Conservation (phyloP, 2,113 vertebrate genomes). For the Microcebus jonahi region DNA sequence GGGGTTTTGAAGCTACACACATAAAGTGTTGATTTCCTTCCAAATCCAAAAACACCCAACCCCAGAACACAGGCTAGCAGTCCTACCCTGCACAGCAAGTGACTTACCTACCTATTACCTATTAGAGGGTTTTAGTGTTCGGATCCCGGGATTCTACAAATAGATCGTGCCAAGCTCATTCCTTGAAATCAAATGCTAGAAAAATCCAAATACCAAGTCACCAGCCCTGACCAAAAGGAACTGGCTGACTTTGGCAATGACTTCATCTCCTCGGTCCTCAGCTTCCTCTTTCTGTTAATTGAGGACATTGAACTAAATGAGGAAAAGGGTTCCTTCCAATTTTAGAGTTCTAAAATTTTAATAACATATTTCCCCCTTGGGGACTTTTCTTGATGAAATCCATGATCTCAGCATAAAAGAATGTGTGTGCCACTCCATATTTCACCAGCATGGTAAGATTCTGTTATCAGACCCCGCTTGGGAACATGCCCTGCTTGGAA, state of each 20-base stretch:
- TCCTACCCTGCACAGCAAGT: too few species aligned
- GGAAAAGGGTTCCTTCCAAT: conserved; percentile 1
- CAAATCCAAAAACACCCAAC: neutral
- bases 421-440: neutral
- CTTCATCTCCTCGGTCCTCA: neutral
- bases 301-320: conserved; percentile 21
- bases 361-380: neutral
- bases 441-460: neutral
- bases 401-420: neutral
- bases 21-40: neutral
- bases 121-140: neutral
- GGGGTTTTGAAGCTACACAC: neutral
- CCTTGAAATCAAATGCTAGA: neutral
- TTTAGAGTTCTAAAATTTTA: conserved; percentile 47
- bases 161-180: fast-evolving
- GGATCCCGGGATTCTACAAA: neutral
- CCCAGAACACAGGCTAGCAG: neutral
- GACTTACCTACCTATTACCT: neutral
- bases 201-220: neutral
- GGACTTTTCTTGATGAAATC: conserved; percentile 48
- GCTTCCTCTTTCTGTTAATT: neutral
- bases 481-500: neutral
- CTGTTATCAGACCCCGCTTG: neutral
- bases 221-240: neutral
- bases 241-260: neutral